Percentiles rank a stretch among this genome's conserved stretches.
These are phyloP conservation scores for Alosa alosa DNA, from an alignment of 2,113 vertebrate species.

Conservation along the genomic window DNA sequence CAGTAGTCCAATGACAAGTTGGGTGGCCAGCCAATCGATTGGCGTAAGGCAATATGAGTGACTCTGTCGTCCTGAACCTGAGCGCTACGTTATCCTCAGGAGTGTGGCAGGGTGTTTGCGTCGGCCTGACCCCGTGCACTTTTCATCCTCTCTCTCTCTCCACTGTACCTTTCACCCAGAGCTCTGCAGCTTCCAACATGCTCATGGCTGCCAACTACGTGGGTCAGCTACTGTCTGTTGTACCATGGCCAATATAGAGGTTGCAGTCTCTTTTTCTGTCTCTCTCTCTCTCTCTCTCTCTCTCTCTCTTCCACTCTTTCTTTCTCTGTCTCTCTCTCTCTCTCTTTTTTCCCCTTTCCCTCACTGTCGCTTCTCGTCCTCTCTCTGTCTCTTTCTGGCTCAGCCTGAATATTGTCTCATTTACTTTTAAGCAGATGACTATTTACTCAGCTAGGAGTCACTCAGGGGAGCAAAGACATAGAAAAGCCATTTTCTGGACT, in stretches of 20 bases:
- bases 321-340: not conserved
- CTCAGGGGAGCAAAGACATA: not conserved
- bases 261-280: not conserved
- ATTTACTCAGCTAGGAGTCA: not conserved
- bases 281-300: not conserved
- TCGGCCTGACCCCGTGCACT: slow-evolving; percentile 18
- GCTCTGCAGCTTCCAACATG: not conserved
- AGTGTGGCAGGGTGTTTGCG: too few relatives aligned
- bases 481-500: slow-evolving; percentile 6
- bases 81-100: too few relatives aligned
- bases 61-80: slow-evolving; percentile 51
- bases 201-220: not conserved
- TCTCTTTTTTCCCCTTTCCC: slow-evolving; percentile 13
- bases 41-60: slow-evolving; percentile 61
- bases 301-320: not conserved
- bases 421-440: not conserved
- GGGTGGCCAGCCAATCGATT: slow-evolving; percentile 56
- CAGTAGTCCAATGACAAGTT: not conserved
- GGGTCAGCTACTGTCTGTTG: not conserved
- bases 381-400: not conserved
- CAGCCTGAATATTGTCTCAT: not conserved
- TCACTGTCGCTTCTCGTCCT: not conserved
- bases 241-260: not conserved
- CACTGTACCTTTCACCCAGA: not conserved
- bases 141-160: slow-evolving; percentile 35